Evolutionary conservation across 2,797 vertebrate species (phyloP).

Genomic region (Scolopax rusticola): DNA sequence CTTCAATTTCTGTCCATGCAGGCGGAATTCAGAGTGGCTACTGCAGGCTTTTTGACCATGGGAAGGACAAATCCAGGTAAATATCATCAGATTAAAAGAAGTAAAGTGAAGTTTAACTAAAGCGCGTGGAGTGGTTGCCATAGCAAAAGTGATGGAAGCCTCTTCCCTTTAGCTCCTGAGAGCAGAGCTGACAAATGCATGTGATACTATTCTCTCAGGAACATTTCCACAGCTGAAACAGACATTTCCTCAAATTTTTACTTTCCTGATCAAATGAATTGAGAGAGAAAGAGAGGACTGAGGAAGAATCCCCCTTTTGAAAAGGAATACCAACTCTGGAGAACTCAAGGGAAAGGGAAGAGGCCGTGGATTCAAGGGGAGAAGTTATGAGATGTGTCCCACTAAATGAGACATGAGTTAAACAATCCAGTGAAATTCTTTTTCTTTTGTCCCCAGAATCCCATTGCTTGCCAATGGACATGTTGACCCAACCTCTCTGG

Average conservation of each 20-base stretch:
- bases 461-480: neutral
- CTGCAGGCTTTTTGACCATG: neutral
- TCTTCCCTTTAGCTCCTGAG: constrained; percentile 2
- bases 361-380: neutral
- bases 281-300: neutral
- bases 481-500: neutral
- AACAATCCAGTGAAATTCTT: neutral
- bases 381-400: neutral
- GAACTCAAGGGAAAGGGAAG: neutral
- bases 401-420: neutral
- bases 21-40: constrained; percentile 3
- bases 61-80: constrained; percentile 31
- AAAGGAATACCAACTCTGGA: neutral
- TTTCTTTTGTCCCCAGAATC: neutral
- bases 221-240: neutral
- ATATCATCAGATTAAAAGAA: neutral
- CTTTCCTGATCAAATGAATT: neutral
- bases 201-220: neutral
- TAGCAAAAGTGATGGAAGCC: constrained; percentile 46
- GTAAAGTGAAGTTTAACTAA: constrained; percentile 37
- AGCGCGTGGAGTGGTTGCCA: constrained; percentile 27
- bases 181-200: constrained; percentile 13
- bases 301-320: neutral
- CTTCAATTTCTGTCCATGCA: neutral
- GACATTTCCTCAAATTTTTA: constrained; percentile 25